Evolutionary conservation across 2,888 invertebrate species (phyloP).

Genomic region (Agrilus mali): DNA sequence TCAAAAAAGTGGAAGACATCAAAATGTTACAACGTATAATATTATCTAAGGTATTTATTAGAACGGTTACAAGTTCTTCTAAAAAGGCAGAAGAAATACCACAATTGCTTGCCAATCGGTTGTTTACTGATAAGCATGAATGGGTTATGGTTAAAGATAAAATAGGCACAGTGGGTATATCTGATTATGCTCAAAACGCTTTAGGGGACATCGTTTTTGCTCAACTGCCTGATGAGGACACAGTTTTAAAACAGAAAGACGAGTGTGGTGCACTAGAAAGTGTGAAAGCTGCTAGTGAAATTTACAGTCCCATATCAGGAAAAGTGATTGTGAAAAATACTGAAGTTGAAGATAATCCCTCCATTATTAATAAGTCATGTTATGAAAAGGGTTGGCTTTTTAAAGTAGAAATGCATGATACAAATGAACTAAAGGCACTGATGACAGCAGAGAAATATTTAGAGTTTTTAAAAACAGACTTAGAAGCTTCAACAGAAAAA

Average conservation of each 20-base stretch:
- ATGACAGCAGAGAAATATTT: conserved; percentile 81
- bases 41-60: no score
- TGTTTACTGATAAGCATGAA: conserved; percentile 87
- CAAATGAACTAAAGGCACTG: conserved; percentile 59
- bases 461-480: conserved; percentile 58
- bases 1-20: no score
- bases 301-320: conserved; percentile 85
- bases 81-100: no score
- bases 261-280: conserved; percentile 96
- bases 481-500: no score
- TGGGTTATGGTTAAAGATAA: conserved; percentile 73
- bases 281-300: conserved; percentile 97
- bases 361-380: conserved; percentile 79
- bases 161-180: conserved; percentile 85
- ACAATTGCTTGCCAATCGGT: conserved; percentile 22
- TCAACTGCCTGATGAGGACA: conserved; percentile 76
- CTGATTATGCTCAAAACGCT: conserved; percentile 89
- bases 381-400: conserved; percentile 96
- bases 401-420: conserved; percentile 67
- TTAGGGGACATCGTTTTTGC: conserved; percentile 96
- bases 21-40: no score
- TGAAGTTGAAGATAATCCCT: conserved; percentile 71
- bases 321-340: conserved; percentile 73
- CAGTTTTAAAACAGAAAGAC: conserved; percentile 55
- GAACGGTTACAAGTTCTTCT: no score